Evolutionary conservation across 2,797 vertebrate species (phyloP).

Genomic region (Spheniscus humboldti): DNA sequence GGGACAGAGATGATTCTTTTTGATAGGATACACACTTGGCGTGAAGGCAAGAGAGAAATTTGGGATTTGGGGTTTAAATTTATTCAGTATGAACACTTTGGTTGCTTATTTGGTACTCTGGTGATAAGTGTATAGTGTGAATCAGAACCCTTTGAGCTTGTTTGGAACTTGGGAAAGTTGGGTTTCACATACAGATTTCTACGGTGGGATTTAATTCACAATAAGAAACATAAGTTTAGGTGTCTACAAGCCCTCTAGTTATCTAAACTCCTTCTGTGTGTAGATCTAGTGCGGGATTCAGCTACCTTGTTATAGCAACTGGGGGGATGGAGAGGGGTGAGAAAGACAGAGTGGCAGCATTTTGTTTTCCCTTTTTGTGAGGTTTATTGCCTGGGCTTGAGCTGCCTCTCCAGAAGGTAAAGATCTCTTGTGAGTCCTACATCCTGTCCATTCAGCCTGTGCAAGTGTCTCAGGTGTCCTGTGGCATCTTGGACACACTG

Average conservation of each 20-base stretch:
- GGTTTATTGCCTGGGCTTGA: neutral
- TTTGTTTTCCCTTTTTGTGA: neutral
- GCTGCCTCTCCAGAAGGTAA: neutral
- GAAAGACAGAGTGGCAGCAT: too few species aligned
- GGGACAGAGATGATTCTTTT: neutral
- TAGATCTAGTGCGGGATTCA: neutral
- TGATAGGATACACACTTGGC: neutral
- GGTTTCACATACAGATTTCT: neutral
- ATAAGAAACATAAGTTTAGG: neutral
- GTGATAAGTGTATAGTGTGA: neutral
- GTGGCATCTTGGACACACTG: neutral
- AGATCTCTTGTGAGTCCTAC: neutral
- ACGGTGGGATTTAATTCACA: neutral
- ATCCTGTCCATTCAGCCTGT: neutral
- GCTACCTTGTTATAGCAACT: neutral
- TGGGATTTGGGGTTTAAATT: neutral
- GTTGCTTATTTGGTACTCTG: neutral
- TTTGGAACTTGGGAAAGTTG: neutral
- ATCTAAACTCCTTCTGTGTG: neutral
- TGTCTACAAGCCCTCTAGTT: neutral
- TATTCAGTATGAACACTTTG: neutral
- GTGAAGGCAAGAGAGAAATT: neutral
- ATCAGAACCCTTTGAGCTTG: neutral
- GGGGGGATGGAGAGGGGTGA: too few species aligned
- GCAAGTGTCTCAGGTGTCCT: neutral